Percentiles rank a stretch among this genome's conserved stretches.
phyloP scores from a whole-genome alignment of 2,888 invertebrate genomes.

The Penaeus monodon region DNA sequence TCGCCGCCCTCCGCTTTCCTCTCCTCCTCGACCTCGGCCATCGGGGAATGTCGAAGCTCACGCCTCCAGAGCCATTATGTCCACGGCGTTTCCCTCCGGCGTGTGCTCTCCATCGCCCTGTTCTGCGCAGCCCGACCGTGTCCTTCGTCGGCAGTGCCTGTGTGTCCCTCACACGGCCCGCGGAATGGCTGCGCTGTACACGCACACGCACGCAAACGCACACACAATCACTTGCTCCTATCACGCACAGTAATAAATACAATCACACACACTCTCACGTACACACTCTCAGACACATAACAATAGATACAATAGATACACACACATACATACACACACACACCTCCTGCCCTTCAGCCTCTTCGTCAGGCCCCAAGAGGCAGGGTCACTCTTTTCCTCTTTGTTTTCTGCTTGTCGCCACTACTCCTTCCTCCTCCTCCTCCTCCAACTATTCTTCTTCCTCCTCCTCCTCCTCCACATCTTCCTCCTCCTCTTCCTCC shows the following conservation, averaged over 20 bases:
- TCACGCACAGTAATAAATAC: not conserved
- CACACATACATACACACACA: not conserved
- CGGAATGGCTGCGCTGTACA: not conserved
- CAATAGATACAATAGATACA: not conserved
- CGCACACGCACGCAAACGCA: conserved; percentile 29
- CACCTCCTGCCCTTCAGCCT: no score
- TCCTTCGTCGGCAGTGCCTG: conserved; percentile 15
- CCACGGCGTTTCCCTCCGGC: no score
- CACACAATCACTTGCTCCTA: not conserved
- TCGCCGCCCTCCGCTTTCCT: not conserved
- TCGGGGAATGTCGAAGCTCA: no score
- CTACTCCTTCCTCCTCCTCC: not conserved
- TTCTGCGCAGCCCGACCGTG: not conserved
- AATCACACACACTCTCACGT: not conserved
- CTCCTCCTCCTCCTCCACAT: no score
- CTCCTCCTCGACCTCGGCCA: no score
- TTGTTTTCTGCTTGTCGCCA: not conserved
- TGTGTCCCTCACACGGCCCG: conserved; percentile 13
- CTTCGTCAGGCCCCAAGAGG: no score
- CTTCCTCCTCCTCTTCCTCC: no score
- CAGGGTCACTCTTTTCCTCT: no score
- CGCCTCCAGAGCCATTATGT: no score
- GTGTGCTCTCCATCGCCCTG: no score
- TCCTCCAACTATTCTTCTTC: no score
- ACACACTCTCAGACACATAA: not conserved